A percentile compares a stretch with the other conserved stretches of the same genome.
These are phyloP conservation scores for Enteromius fasciolatus DNA, from an alignment of 2,797 vertebrate genomes.

Conservation along the genomic window DNA sequence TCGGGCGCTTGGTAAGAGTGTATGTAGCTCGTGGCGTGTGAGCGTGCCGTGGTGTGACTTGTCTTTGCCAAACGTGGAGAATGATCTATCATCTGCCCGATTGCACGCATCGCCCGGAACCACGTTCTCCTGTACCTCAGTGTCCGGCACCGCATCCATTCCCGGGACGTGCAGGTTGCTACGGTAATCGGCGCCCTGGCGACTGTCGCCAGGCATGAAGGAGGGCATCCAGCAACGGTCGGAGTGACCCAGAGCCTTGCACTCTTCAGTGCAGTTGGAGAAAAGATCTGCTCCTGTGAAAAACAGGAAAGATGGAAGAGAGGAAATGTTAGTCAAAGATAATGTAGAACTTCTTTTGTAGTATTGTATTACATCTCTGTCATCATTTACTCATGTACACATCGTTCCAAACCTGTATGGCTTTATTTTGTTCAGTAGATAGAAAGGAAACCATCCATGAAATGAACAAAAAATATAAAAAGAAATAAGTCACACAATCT, in stretches of 20 bases:
- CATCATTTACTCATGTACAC: background rate
- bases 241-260: conserved; percentile 98
- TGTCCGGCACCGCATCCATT: conserved; percentile 98
- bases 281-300: conserved; percentile 91
- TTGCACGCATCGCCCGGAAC: conserved; percentile 67
- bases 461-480: background rate
- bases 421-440: background rate
- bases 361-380: background rate
- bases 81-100: conserved; percentile 92
- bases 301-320: background rate
- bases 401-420: background rate
- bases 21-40: conserved; percentile 87
- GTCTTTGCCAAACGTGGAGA: conserved; percentile 99
- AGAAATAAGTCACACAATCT: background rate
- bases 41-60: conserved; percentile 95
- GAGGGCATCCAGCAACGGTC: conserved; percentile 99
- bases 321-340: background rate
- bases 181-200: conserved; percentile 96
- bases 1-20: conserved; percentile 87
- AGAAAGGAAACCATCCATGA: background rate
- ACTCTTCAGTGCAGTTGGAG: conserved; percentile 99
- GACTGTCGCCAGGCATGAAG: conserved; percentile 92
- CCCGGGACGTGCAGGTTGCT: conserved; percentile 98
- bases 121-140: conserved; percentile 88
- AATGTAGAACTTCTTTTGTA: background rate